Base-by-base conservation (phyloP, 2,888 invertebrate genomes). In the Acanthacorydalis orientalis region DNA sequence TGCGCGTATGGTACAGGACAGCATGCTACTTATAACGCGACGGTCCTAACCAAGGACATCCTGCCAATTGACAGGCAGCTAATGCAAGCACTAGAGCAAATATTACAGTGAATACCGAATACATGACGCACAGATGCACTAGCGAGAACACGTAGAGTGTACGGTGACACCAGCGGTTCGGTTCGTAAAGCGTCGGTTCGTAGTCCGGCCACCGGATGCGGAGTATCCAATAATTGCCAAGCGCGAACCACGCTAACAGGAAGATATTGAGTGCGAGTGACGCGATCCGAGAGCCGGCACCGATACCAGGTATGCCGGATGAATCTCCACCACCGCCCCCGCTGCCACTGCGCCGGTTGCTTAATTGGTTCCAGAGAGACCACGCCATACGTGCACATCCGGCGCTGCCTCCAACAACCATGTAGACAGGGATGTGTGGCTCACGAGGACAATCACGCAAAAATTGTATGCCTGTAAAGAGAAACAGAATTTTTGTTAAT, bases 371-470 rank as follows among this genome's bases (percentile, higher is more conserved):
- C 73, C 74, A 78, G 43, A 78, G 65, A 49, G 77, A 64, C 75
- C 81, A 78, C 48, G 75, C 70, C 61, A 85, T 75, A 52, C 83
- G 80, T 2, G 80, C 68, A 12, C 80, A 72, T 0, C 86, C 86
- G 10, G 83, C 73, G 9, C 78, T 75, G 0, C 87, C 88, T 0
- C 86, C 87, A n/a, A 86, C 83, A 49, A 87, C 75, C 77, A 87
- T 81, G 67, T 87, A 88, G 31, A 85, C 75, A 0, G 87, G 85
- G 52, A 88, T 78, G 50, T 79, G 73, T 0, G 81, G 80, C 63
- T 85, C 81, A 42, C 74, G 73, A 0, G 87, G 87, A 55, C 88
- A 88, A 60, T 86, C 84, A 15, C 80, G 73, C 50, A 83, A 74
- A 64, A 81, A 84, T 58, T 86, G 82, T 45, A 84, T 75, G 53